Conservation (phyloP, 2,888 invertebrate genomes). For the Leucophora obtusa region DNA sequence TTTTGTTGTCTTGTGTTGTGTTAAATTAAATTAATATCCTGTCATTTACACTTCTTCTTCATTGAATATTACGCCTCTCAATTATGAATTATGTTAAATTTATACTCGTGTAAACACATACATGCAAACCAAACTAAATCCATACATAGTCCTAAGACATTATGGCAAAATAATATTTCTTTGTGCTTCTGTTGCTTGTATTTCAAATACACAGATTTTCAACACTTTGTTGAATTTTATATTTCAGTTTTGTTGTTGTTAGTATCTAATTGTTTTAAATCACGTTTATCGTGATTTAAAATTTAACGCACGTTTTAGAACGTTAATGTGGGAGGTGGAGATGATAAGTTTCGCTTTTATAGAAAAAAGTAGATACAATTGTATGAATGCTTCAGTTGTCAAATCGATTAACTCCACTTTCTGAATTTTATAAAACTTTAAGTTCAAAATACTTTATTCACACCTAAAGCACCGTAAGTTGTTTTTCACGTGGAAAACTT, state of each 20-base stretch:
- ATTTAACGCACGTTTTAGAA: slow-evolving; percentile 60
- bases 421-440: no score
- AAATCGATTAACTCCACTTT: no score
- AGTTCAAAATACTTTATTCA: no score
- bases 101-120: not conserved
- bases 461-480: no score
- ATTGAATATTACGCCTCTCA: slow-evolving; percentile 50
- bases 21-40: slow-evolving; percentile 62
- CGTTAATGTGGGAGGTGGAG: slow-evolving; percentile 50
- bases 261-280: slow-evolving; percentile 57
- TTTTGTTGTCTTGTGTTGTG: slow-evolving; percentile 22
- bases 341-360: slow-evolving; percentile 8
- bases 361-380: no score
- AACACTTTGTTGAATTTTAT: slow-evolving; percentile 4
- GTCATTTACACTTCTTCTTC: slow-evolving; percentile 56
- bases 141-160: not conserved
- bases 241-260: slow-evolving; percentile 13
- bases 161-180: not conserved
- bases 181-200: not conserved
- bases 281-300: slow-evolving; percentile 61
- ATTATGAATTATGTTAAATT: slow-evolving; percentile 45
- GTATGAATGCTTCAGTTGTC: no score
- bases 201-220: not conserved
- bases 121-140: no score
- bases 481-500: no score